Base-by-base conservation (phyloP, 2,797 vertebrate genomes). In the Macropus fuliginosus region DNA sequence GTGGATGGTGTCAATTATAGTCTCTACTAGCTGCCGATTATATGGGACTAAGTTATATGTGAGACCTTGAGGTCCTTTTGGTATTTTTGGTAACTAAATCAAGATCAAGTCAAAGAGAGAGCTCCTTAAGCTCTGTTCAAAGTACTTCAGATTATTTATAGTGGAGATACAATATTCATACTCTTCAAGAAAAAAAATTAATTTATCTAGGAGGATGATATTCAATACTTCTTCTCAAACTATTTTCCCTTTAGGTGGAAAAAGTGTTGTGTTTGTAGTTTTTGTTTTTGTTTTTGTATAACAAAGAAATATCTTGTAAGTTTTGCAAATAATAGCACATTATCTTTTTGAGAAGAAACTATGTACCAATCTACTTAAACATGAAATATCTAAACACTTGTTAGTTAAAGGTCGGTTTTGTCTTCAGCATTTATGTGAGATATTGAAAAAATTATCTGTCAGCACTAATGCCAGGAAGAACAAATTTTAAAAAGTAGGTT, bases 401-500 rank as follows among this genome's bases (percentile, higher is more conserved):
- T 16, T 81, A 66, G 59, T 40, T 91, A 52, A 92, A 94, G 9
- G 0, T 56, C 92, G 92, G 6, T 74, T 91, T 28, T 87, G 3
- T 14, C 27, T 1, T 54, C 89, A 27, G 55, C 66, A 94, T 2
- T 90, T 91, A 34, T 54, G 92, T 10, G 90, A 62, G 27, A 34
- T 93, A 27, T 92, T 95, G 90, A 14, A 94, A 91, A 94, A 93
- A 54, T 92, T 2, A 16, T 54, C 29, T 18, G 6, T 92, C 29
- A 94, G 89, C 27, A 91, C 1, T 66, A 94, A 81, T 55, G 57
- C 1, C 18, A 66, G 12, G 94, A 93, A 66, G 13, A 92, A 18
- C 56, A 57, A 0, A 18, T 91, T 93, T 94, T 96, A 3, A 87
- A 95, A 97, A 96, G 54, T 95, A 91, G 59, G 59, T 90, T 93